phyloP scores from a whole-genome alignment of 2,888 invertebrate genomes.

The Habroteleia sp. region DNA sequence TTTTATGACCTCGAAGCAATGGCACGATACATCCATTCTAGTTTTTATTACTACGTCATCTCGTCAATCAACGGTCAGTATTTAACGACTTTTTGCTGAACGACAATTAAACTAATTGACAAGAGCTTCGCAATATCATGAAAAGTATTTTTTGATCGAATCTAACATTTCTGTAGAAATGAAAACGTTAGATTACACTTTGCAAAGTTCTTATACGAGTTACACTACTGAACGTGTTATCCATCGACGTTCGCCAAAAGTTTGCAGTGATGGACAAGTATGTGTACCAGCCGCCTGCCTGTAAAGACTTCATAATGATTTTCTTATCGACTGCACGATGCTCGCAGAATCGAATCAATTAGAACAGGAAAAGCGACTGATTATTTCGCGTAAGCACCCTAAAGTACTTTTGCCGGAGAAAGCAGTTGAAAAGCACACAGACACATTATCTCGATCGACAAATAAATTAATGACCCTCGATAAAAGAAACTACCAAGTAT shows the following conservation, averaged over 20 bases:
- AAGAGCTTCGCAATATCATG: slow-evolving; percentile 1
- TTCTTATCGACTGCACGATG: slow-evolving; percentile 29
- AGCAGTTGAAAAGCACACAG: not conserved
- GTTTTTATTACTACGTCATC: slow-evolving; percentile 18
- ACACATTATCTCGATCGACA: slow-evolving; percentile 3
- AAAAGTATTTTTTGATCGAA: slow-evolving; percentile 20
- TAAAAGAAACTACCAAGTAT: slow-evolving; percentile 13
- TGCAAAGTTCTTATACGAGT: slow-evolving; percentile 39
- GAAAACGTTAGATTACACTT: slow-evolving; percentile 55
- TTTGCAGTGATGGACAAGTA: slow-evolving; percentile 67
- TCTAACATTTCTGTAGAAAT: slow-evolving; percentile 25
- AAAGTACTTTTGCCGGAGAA: slow-evolving; percentile 13
- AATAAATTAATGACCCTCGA: slow-evolving; percentile 18
- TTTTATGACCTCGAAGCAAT: slow-evolving; percentile 30
- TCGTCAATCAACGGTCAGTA: slow-evolving; percentile 14
- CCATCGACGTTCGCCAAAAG: slow-evolving; percentile 48
- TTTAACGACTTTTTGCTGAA: slow-evolving; percentile 18
- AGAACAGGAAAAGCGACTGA: slow-evolving; percentile 11
- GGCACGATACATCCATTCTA: slow-evolving; percentile 37
- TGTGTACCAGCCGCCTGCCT: slow-evolving; percentile 43
- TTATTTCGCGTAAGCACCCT: slow-evolving; percentile 30
- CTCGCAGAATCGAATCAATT: slow-evolving; percentile 30
- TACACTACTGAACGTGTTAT: slow-evolving; percentile 44
- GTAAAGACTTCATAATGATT: slow-evolving; percentile 67
- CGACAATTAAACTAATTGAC: slow-evolving; percentile 54